Evolutionary conservation across 2,113 vertebrate species (phyloP), one percentile per base, ranked within the genome.

Genomic region (Ochotona princeps): DNA sequence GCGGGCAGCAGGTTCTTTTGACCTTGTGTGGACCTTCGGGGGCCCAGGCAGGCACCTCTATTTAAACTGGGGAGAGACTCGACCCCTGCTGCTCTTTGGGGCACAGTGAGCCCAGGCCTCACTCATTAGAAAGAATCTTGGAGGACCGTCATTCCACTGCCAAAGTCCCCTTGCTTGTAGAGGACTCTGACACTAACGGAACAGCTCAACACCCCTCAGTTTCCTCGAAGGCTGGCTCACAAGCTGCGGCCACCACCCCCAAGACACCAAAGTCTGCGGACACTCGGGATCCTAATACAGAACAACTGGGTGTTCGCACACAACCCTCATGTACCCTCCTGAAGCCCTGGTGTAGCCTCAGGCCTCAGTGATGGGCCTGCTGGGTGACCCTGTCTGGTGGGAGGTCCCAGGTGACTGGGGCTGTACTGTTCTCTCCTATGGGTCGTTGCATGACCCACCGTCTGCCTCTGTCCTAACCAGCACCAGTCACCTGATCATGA

Each of bases 101-200:
- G 89, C 83, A 75, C 18, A 79, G 69, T 35, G 60, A 92, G 38
- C 18, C 17, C 18, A 66, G 81, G 38, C n/a, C 89, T 90, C 65
- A 67, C 23, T 69, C 8, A 7, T 35, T 23, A 66, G 75, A 26
- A 44, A 90, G 63, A 76, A 44, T 44, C 38, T 6, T 44, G 38
- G 38, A 18, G n/a, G 73, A 66, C 51, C 15, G 87, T 54, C 21
- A 84, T 84, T 75, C 84, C 23, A 74, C 44, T 54, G 13, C 51
- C 70, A 78, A 75, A 73, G 75, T 61, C 28, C 26, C 73, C 66
- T 67, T 81, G 80, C 28, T 20, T 70, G 60, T 76, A 47, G 70
- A 87, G 12, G 26, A 57, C 38, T 38, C 23, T 70, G 47, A 20
- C 30, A 79, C 13, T 73, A 49, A 21, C 51, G 54, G 54, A 86